These are phyloP conservation scores for Globodera ellingtonae DNA, from an alignment of 1,140 invertebrate genomes.

Conservation along the genomic window DNA sequence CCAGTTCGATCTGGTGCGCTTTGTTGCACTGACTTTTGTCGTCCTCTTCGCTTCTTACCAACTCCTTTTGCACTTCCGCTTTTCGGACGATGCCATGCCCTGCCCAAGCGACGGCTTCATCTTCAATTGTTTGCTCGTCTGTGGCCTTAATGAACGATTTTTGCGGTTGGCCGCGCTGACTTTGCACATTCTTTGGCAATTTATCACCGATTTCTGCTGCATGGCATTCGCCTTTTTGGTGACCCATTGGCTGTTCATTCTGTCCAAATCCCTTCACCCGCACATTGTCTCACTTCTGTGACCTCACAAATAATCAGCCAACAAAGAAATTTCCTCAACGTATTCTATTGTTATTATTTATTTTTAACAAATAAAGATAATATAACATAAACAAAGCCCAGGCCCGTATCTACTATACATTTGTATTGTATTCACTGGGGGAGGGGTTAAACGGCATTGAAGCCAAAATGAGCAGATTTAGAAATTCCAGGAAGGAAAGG, in stretches of 20 bases:
- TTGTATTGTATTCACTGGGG: too few relatives aligned
- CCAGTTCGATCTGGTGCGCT: slow-evolving; percentile 9
- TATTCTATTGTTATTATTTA: too few relatives aligned
- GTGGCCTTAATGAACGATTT: slow-evolving; percentile 33
- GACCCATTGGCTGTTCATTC: neutral
- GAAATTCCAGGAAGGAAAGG: too few relatives aligned
- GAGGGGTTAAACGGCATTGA: too few relatives aligned
- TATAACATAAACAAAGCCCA: too few relatives aligned
- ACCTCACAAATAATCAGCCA: neutral
- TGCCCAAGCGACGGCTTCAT: slow-evolving; percentile 24
- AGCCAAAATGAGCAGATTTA: too few relatives aligned
- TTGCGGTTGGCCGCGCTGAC: slow-evolving; percentile 24
- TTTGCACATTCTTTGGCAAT: slow-evolving; percentile 24
- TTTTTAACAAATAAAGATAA: too few relatives aligned
- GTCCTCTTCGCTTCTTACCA: slow-evolving; percentile 23
- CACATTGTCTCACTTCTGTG: neutral
- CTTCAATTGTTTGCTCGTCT: slow-evolving; percentile 36
- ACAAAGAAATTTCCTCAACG: too few relatives aligned
- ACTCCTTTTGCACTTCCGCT: neutral
- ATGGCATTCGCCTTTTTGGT: slow-evolving; percentile 15
- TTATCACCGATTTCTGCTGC: slow-evolving; percentile 16
- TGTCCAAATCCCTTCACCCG: neutral
- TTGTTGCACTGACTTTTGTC: slow-evolving; percentile 22
- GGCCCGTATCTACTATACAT: too few relatives aligned
- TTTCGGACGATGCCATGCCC: neutral